Base-by-base conservation (phyloP, 2,888 invertebrate genomes). In the Clistopyga incitator region DNA sequence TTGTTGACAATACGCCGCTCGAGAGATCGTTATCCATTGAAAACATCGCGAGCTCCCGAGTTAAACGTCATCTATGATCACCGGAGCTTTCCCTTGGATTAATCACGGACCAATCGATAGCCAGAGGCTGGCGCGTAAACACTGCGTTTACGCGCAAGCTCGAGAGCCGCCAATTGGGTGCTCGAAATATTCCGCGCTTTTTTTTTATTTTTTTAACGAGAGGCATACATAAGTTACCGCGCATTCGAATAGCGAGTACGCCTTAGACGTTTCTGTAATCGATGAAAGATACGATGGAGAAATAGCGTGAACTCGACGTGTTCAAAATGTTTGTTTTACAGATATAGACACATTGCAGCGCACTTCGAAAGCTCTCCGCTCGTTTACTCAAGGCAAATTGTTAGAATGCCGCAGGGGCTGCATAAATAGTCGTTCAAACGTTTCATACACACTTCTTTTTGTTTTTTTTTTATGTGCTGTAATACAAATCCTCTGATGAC, bases 11-110 rank as follows among this genome's bases (percentile, higher is more conserved):
- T 84, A 68, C 78, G 25, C 74, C 25, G 52, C 56, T 74, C 77
- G 82, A 72, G 64, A 75, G 86, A 87, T 88, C 84, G 82, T 88
- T 87, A 87, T 87, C 87, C 84, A 64, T 78, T 75, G 84, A 85
- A 86, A 87, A 87, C 81, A 85, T 78, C 78, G 81, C 23, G 42
- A n/a, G 45, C 20, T 4, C 13, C 20, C 70, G 72, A 71, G 72
- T 80, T 68, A 64, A 84, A 72, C 61, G 77, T 80, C 50, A 20
- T 42, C 45, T 42, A 29, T 68, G 74, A 67, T 61, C n/a, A 67
- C 68, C n/a, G 15, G 13, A 15, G 13, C 65, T 42, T 59, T 67
- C 56, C 23, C 80, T 52, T 23, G 56, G 74, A 78, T 75, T 81
- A 78, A 80, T 84, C 80, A 47, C 45, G 68, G 64, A 74, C 61